Conservation (phyloP, 2,113 vertebrate species). For the Tragulus kanchil region DNA sequence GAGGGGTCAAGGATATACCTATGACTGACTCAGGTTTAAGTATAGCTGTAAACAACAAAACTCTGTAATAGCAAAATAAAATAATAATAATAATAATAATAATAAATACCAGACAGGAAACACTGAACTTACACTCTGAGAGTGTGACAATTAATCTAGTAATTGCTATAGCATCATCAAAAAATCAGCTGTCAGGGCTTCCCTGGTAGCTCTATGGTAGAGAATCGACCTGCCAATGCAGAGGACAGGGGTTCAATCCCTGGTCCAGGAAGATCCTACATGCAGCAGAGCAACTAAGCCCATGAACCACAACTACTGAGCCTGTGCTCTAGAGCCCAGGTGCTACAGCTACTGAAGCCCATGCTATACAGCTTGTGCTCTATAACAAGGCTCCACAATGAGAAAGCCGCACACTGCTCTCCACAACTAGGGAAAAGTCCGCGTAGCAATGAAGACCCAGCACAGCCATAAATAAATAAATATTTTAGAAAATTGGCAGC, state of each 20-base stretch:
- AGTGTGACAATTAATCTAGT: background rate
- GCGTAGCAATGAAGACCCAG: background rate
- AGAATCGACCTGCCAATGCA: background rate
- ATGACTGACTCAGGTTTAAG: too few species aligned
- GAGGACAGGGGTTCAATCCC: background rate
- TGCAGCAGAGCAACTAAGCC: background rate
- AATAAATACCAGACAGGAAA: slow-evolving; percentile 6
- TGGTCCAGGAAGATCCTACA: background rate
- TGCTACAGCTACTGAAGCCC: background rate
- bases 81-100: too few species aligned
- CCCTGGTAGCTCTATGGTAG: background rate
- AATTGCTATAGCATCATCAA: background rate
- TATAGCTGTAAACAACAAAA: too few species aligned
- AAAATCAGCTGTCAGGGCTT: background rate
- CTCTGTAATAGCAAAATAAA: too few species aligned
- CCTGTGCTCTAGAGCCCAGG: background rate
- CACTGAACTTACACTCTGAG: background rate
- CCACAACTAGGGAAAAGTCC: background rate
- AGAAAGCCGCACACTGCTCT: background rate
- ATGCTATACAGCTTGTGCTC: background rate
- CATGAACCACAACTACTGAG: background rate
- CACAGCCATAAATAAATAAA: background rate
- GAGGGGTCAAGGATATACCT: too few species aligned
- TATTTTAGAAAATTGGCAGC: background rate
- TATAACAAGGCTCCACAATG: rapidly evolving